phyloP scores from a whole-genome alignment of 2,113 vertebrate genomes.

The Morone saxatilis region DNA sequence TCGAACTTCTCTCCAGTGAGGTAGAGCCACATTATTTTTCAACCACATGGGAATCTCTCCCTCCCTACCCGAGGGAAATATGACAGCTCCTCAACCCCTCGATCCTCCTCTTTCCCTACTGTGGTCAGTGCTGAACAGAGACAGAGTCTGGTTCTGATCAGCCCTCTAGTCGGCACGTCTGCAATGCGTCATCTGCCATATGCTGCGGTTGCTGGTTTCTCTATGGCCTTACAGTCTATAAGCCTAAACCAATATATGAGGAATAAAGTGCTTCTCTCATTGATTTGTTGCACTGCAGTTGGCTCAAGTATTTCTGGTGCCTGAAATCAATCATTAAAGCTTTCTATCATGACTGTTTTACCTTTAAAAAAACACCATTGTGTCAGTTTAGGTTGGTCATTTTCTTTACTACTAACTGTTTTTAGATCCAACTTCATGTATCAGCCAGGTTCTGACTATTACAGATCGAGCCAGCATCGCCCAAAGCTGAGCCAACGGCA shows the following conservation, averaged over 20 bases:
- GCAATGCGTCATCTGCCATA: constrained; percentile 69
- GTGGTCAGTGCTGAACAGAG: constrained; percentile 66
- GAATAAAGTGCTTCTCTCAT: constrained; percentile 28
- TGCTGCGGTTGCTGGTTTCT: constrained; percentile 55
- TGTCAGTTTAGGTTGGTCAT: not conserved
- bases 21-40: constrained; percentile 63
- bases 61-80: constrained; percentile 46
- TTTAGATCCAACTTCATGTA: constrained; percentile 7
- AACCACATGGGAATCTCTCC: constrained; percentile 63
- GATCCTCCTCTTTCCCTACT: constrained; percentile 29
- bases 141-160: constrained; percentile 63
- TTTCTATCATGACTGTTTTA: constrained; percentile 10
- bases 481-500: constrained; percentile 48
- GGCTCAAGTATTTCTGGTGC: constrained; percentile 25
- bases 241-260: constrained; percentile 39
- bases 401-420: constrained; percentile 10
- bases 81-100: constrained; percentile 62
- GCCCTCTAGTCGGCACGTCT: constrained; percentile 41
- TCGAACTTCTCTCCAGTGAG: constrained; percentile 47
- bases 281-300: constrained; percentile 36
- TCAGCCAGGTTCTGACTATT: constrained; percentile 21
- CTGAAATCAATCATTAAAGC: constrained; percentile 36
- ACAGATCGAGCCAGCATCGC: constrained; percentile 19
- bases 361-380: not conserved
- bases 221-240: constrained; percentile 28